phyloP scores from a whole-genome alignment of 2,113 vertebrate genomes.

The Collichthys lucidus region DNA sequence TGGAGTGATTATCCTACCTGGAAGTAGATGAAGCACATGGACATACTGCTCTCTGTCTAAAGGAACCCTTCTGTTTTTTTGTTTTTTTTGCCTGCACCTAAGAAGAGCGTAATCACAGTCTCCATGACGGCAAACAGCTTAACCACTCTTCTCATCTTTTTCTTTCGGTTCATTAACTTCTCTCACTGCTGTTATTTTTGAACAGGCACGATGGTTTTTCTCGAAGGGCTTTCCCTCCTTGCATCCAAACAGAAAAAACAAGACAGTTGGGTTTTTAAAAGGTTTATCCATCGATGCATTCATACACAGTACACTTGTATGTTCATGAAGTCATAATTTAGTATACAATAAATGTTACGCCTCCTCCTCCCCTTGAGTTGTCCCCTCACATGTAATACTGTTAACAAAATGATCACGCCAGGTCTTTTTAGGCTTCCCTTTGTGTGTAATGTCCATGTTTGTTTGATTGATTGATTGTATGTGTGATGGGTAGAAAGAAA shows the following conservation, averaged over 20 bases:
- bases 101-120: slow-evolving; percentile 46
- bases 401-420: slow-evolving; percentile 39
- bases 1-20: slow-evolving; percentile 27
- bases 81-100: slow-evolving; percentile 56
- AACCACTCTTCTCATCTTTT: slow-evolving; percentile 14
- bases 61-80: slow-evolving; percentile 37
- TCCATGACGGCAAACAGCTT: slow-evolving; percentile 38
- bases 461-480: slow-evolving; percentile 18
- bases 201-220: slow-evolving; percentile 37
- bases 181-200: slow-evolving; percentile 41
- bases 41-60: slow-evolving; percentile 67
- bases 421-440: slow-evolving; percentile 46
- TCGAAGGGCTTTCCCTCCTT: slow-evolving; percentile 63
- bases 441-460: slow-evolving; percentile 50
- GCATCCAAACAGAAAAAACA: slow-evolving; percentile 38
- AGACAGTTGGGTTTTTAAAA: slow-evolving; percentile 17
- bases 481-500: slow-evolving; percentile 39
- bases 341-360: slow-evolving; percentile 47
- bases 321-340: slow-evolving; percentile 46
- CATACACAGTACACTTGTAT: slow-evolving; percentile 33
- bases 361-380: slow-evolving; percentile 13
- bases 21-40: slow-evolving; percentile 68
- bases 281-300: slow-evolving; percentile 22
- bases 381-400: slow-evolving; percentile 35
- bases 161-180: slow-evolving; percentile 29